phyloP scores from a whole-genome alignment of 2,888 invertebrate genomes.

The Globia sparganii region DNA sequence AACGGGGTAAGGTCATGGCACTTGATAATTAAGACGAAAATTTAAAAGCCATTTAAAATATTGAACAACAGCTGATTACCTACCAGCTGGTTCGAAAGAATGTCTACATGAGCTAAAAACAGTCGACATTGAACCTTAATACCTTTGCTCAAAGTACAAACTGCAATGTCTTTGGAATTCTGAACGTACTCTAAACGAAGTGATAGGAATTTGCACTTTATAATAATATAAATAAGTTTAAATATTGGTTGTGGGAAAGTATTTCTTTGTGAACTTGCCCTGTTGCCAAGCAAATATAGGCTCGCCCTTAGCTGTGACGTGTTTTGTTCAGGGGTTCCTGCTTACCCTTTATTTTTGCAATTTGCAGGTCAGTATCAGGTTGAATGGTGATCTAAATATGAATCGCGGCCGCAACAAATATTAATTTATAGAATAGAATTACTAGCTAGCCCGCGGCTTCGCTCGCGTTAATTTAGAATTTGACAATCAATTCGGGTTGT shows the following conservation, averaged over 20 bases:
- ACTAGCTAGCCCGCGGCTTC: too few species aligned
- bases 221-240: rapidly evolving
- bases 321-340: neutral
- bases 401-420: too few species aligned
- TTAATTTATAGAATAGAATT: too few species aligned
- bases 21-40: constrained; percentile 35
- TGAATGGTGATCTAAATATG: too few species aligned
- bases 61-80: constrained; percentile 58
- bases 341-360: neutral
- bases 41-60: constrained; percentile 38
- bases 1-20: constrained; percentile 2
- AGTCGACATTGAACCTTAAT: constrained; percentile 2
- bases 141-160: rapidly evolving
- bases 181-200: too few species aligned
- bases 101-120: constrained; percentile 10
- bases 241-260: neutral
- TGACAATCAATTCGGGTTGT: too few species aligned
- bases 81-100: constrained; percentile 50
- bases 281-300: constrained; percentile 31
- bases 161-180: neutral
- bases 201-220: constrained; percentile 1
- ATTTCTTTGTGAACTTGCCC: neutral
- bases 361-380: too few species aligned
- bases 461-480: too few species aligned
- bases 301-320: neutral